These are phyloP conservation scores for Calephelis virginiensis DNA, from an alignment of 1,140 invertebrate species.

Conservation along the genomic window DNA sequence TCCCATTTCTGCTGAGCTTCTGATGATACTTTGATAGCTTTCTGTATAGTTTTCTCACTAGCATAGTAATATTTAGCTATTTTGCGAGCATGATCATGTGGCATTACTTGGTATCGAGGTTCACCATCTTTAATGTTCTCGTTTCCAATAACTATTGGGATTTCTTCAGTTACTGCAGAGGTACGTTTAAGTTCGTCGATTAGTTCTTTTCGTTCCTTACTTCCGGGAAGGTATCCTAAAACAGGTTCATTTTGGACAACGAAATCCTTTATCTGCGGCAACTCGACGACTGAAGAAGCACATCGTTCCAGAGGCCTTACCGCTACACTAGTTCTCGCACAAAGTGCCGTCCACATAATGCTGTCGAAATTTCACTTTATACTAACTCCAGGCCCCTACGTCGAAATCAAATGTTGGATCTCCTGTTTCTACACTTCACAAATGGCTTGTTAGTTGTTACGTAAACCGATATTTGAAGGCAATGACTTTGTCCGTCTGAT, in stretches of 20 bases:
- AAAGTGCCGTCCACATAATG: conserved; percentile 51
- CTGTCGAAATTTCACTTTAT: background rate
- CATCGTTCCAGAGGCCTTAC: conserved; percentile 67
- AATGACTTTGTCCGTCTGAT: background rate
- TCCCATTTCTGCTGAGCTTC: conserved; percentile 93
- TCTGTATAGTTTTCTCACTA: conserved; percentile 88
- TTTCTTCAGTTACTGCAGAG: conserved; percentile 84
- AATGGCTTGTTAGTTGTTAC: conserved; percentile 42
- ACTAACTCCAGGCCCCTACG: background rate
- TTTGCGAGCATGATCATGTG: conserved; percentile 92
- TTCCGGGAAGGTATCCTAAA: conserved; percentile 89
- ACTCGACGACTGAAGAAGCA: conserved; percentile 81
- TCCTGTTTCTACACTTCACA: background rate
- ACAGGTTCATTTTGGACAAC: conserved; percentile 89
- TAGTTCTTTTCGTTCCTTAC: conserved; percentile 88
- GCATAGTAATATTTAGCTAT: conserved; percentile 96
- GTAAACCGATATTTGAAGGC: conserved; percentile 31
- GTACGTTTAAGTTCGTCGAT: conserved; percentile 85
- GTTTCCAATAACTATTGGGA: conserved; percentile 95
- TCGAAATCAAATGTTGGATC: background rate
- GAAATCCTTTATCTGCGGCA: conserved; percentile 84
- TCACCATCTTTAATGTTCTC: conserved; percentile 89
- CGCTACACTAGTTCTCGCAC: conserved; percentile 34
- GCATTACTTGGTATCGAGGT: conserved; percentile 87
- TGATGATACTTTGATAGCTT: conserved; percentile 90